Base-by-base conservation (phyloP, 2,113 vertebrate genomes). In the Erinaceus europaeus region DNA sequence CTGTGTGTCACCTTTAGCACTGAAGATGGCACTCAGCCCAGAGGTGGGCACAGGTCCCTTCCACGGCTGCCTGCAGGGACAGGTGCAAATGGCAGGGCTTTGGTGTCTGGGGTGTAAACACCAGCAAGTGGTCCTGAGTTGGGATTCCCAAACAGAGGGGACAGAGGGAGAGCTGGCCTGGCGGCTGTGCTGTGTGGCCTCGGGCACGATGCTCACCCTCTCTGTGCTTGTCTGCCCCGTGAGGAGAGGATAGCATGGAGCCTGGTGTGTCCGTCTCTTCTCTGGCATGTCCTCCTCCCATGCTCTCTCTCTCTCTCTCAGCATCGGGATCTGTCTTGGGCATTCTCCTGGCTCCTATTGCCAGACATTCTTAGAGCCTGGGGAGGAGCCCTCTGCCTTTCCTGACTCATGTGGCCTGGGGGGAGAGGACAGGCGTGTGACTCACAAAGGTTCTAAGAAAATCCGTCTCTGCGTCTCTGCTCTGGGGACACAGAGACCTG, bases 351-450 rank as follows among this genome's bases (percentile, higher is more conserved):
- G 42, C 71, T 84, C 52, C 53, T 27, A 3, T 71, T 53, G 29
- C 21, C 80, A 81, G 65, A 55, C 69, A 68, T 88, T 89, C 71
- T 73, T 53, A n/a, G n/a, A n/a, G n/a, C n/a, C n/a, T n/a, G n/a
- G n/a, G n/a, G n/a, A n/a, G n/a, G n/a, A 74, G 9, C 27, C 38
- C 9, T 36, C 20, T 80, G 12, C 9, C 8, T 76, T 90, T 74
- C 53, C 21, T 3, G 21, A 44, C 64, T 55, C 34, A 55, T 57
- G 52, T 29, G 67, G 52, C 53, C 55, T 52, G 64, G 59, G n/a
- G n/a, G 48, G 53, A n/a, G 20, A 25, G 10, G 36, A 72, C 55
- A 50, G 25, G 52, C n/a, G n/a, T n/a, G n/a, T n/a, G n/a, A n/a
- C n/a, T n/a, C n/a, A n/a, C n/a, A n/a, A n/a, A n/a, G n/a, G n/a